These are phyloP conservation scores for Drosophila yakuba DNA, from an alignment of 1,140 invertebrate species.

Conservation along the genomic window DNA sequence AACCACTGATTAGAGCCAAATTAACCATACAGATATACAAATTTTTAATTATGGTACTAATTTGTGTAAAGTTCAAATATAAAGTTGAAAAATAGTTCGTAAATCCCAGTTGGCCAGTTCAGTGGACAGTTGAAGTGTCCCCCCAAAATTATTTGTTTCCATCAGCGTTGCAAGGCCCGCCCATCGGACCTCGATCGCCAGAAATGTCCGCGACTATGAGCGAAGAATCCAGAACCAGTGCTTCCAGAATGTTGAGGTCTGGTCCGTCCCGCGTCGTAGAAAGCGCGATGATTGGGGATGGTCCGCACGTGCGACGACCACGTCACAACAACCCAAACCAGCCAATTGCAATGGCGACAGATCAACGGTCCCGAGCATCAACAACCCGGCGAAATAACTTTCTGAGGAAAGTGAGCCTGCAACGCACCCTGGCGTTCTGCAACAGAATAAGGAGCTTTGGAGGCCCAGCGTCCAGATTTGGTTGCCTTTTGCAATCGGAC, in stretches of 20 bases:
- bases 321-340: constrained; percentile 4
- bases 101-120: constrained; percentile 13
- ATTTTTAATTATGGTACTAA: too few species aligned
- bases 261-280: constrained; percentile 11
- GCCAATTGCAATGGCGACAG: neutral
- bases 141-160: constrained; percentile 14
- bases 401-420: constrained; percentile 14
- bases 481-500: neutral
- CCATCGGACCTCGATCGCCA: neutral
- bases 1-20: too few species aligned
- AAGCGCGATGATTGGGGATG: constrained; percentile 23
- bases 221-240: neutral
- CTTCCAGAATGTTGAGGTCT: constrained; percentile 1
- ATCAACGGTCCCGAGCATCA: constrained; percentile 1
- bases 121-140: neutral
- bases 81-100: neutral
- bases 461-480: constrained; percentile 6
- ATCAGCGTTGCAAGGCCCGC: neutral
- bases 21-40: too few species aligned
- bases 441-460: constrained; percentile 7
- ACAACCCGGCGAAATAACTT: neutral
- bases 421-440: constrained; percentile 26
- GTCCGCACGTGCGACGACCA: constrained; percentile 1
- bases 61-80: too few species aligned
- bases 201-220: constrained; percentile 1